phyloP scores from a whole-genome alignment of 1,140 invertebrate species.

The Cheumatopsyche charites region DNA sequence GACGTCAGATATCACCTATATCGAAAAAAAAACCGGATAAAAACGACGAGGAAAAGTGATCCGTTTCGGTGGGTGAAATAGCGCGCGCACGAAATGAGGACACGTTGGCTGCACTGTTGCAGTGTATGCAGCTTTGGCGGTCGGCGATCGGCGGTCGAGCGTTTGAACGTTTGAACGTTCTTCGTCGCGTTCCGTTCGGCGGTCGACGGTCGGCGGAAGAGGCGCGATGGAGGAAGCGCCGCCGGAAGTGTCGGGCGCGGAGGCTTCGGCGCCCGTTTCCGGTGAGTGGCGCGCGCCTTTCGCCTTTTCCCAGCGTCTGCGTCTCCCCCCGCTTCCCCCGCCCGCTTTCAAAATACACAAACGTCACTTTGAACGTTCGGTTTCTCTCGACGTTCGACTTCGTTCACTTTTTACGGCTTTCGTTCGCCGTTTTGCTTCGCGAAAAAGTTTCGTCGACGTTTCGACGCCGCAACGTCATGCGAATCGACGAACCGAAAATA shows the following conservation, averaged over 20 bases:
- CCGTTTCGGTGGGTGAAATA: too few relatives aligned
- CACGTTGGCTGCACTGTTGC: slow-evolving; percentile 9
- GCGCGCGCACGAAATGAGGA: too few relatives aligned
- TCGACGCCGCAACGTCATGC: background rate
- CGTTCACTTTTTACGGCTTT: background rate
- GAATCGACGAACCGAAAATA: too few relatives aligned
- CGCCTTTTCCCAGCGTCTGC: slow-evolving; percentile 15
- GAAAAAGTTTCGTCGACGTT: background rate
- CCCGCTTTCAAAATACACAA: slow-evolving; percentile 14
- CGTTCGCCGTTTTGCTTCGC: background rate
- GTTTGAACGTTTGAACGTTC: slow-evolving; percentile 16
- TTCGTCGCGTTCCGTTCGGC: background rate
- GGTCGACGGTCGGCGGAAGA: background rate
- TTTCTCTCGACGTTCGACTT: background rate
- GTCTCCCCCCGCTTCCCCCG: background rate
- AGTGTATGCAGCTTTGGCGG: background rate
- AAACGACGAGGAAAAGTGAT: too few relatives aligned
- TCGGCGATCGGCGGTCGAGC: slow-evolving; percentile 10
- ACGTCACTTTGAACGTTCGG: background rate
- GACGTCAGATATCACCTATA: too few relatives aligned
- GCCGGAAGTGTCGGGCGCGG: background rate
- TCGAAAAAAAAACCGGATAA: too few relatives aligned
- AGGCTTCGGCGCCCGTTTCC: background rate
- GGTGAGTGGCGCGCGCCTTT: slow-evolving; percentile 10
- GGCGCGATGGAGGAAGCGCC: background rate